phyloP scores from a whole-genome alignment of 1,140 invertebrate genomes.

The Brachionus manjavacas region DNA sequence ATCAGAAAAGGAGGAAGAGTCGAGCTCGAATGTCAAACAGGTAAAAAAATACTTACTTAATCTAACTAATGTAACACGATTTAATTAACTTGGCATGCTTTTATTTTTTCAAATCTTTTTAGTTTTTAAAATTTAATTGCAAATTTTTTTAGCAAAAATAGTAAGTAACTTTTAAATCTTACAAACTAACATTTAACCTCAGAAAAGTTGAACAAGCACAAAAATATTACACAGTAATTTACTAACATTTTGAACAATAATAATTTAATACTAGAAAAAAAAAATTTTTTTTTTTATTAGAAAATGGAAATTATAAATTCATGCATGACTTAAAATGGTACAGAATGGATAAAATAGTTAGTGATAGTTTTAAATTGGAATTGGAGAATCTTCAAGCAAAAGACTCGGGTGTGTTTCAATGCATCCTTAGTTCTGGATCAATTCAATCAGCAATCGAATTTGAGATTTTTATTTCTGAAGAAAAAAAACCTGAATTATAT shows the following conservation, averaged over 20 bases:
- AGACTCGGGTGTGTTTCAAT: conserved; percentile 19
- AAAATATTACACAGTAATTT: neutral
- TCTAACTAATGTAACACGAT: neutral
- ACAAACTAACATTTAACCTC: neutral
- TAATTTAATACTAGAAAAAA: neutral
- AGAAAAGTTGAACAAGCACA: neutral
- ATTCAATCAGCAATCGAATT: neutral
- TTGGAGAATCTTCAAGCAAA: neutral
- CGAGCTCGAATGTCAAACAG: conserved; percentile 23
- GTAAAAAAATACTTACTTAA: neutral
- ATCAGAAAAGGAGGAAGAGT: conserved; percentile 21
- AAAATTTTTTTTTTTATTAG: neutral
- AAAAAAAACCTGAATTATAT: neutral
- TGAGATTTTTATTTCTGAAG: neutral
- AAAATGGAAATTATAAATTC: neutral
- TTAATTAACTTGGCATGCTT: neutral
- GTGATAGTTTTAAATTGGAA: neutral
- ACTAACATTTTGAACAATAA: neutral
- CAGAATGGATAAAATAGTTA: neutral
- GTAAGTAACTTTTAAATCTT: neutral
- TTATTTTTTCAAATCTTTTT: neutral
- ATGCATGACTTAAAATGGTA: neutral
- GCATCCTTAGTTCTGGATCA: neutral
- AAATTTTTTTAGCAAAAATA: neutral
- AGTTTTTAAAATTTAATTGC: neutral